Conservation (phyloP, 23 tunicate genomes). For the Aplidium turbinatum region DNA sequence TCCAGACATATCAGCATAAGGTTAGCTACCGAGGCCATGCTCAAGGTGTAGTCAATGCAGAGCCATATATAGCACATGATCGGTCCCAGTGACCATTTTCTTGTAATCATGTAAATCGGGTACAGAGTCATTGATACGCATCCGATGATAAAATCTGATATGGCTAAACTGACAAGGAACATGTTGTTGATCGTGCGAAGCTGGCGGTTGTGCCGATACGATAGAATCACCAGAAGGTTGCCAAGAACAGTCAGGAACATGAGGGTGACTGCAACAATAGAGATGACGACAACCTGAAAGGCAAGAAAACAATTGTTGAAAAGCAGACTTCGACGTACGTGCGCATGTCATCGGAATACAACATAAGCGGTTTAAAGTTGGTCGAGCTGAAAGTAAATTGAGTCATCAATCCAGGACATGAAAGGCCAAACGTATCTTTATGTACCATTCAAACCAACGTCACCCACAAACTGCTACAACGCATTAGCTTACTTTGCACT, state of each 20-base stretch:
- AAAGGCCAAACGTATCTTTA: too few species aligned
- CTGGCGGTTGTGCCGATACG: slow-evolving; percentile 64
- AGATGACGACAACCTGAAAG: slow-evolving; percentile 61
- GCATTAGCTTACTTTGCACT: too few species aligned
- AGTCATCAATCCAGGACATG: too few species aligned
- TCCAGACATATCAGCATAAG: slow-evolving; percentile 86
- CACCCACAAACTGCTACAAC: too few species aligned
- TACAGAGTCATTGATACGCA: slow-evolving; percentile 83
- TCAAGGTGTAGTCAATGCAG: slow-evolving; percentile 84
- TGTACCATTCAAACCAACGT: too few species aligned
- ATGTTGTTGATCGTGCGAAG: slow-evolving; percentile 87
- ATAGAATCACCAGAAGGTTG: slow-evolving; percentile 80
- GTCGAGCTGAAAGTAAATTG: too few species aligned
- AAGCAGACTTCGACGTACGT: too few species aligned
- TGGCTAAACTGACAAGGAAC: slow-evolving; percentile 90
- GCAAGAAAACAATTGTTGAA: not conserved
- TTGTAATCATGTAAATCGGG: slow-evolving; percentile 75
- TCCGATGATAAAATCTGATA: slow-evolving; percentile 86
- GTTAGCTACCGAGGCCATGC: slow-evolving; percentile 96
- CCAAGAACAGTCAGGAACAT: slow-evolving; percentile 87
- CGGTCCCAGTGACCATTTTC: slow-evolving; percentile 69
- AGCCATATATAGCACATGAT: slow-evolving; percentile 82
- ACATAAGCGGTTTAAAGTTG: too few species aligned
- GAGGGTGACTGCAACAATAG: slow-evolving; percentile 59
- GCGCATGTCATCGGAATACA: too few species aligned